These are phyloP conservation scores for Drosophila prosaltans DNA, from an alignment of 1,140 invertebrate species.

Conservation along the genomic window DNA sequence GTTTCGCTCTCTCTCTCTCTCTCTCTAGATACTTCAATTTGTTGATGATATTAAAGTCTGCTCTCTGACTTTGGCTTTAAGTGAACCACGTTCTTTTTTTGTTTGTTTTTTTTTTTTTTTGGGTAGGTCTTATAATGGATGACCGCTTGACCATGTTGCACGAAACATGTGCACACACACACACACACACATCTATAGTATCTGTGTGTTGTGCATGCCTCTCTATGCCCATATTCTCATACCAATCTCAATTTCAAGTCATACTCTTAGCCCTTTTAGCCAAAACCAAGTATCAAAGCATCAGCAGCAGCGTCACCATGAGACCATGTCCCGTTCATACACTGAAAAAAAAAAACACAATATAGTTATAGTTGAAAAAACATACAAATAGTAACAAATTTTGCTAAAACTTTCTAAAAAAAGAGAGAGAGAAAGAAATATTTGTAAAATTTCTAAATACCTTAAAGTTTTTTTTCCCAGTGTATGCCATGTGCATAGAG, in stretches of 20 bases:
- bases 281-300: neutral
- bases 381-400: no score
- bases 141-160: constrained; percentile 10
- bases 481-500: constrained; percentile 1
- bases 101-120: no score
- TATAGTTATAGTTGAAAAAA: no score
- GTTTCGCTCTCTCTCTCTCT: neutral
- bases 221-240: constrained; percentile 13
- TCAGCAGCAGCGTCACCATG: neutral
- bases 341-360: neutral
- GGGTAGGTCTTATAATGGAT: constrained; percentile 8
- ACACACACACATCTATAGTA: neutral
- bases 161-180: constrained; percentile 16
- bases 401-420: no score
- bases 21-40: no score
- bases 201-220: constrained; percentile 1
- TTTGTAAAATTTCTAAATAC: no score
- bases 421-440: no score
- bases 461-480: neutral
- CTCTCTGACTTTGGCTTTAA: constrained; percentile 5
- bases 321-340: neutral
- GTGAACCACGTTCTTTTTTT: neutral
- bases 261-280: constrained; percentile 6
- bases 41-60: neutral
- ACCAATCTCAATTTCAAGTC: constrained; percentile 3